A percentile compares a stretch with the other conserved stretches of the same genome.
phyloP scores from a whole-genome alignment of 1,140 invertebrate species.

The Musca domestica region DNA sequence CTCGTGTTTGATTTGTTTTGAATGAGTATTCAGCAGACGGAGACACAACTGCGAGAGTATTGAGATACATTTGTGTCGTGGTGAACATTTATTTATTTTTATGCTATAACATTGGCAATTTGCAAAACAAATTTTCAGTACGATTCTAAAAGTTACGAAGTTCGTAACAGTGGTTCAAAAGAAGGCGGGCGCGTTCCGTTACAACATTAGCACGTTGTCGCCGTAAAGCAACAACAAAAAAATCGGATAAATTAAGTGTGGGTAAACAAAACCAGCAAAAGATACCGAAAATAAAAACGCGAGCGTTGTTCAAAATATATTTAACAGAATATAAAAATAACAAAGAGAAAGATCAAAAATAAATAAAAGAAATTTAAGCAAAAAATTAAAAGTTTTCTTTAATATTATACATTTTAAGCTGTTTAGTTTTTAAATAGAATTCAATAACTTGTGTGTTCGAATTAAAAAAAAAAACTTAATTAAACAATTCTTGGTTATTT shows the following conservation, averaged over 20 bases:
- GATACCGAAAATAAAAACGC: slow-evolving; percentile 12
- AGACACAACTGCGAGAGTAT: too few species aligned
- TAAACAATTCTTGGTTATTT: too few species aligned
- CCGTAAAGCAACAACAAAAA: too few species aligned
- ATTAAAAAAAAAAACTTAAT: not conserved
- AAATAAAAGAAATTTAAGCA: not conserved
- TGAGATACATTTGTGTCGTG: too few species aligned
- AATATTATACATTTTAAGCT: not conserved
- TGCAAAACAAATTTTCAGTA: slow-evolving; percentile 7
- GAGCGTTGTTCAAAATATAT: not conserved
- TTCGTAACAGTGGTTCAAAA: not conserved
- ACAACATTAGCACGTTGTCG: not conserved
- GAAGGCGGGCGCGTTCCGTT: not conserved
- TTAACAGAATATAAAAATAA: not conserved
- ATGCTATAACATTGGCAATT: slow-evolving; percentile 12
- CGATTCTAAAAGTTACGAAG: slow-evolving; percentile 9
- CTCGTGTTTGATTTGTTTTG: too few species aligned
- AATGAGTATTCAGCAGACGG: too few species aligned
- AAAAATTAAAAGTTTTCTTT: not conserved
- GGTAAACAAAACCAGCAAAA: slow-evolving; percentile 20
- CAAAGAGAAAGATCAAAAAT: not conserved
- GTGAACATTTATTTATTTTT: too few species aligned
- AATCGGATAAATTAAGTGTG: not conserved
- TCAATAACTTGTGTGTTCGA: not conserved
- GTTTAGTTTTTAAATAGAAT: not conserved